Evolutionary conservation across 2,888 invertebrate genomes (phyloP), one percentile per base, ranked within the genome.

Genomic region (Labia minor): DNA sequence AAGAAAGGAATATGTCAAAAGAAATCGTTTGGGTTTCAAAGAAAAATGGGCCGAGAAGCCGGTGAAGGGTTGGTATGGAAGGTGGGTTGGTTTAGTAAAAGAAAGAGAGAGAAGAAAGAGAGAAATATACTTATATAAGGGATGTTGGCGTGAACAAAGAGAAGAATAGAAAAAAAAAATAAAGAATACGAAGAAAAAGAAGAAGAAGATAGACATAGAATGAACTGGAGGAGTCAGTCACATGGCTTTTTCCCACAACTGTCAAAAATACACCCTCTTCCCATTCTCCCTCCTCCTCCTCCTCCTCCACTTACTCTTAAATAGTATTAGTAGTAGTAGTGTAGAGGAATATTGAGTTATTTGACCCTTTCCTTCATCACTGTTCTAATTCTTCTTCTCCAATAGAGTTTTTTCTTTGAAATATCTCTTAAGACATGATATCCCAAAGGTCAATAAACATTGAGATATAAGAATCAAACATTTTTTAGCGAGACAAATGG

Each of bases 1-100:
- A 49, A n/a, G 16, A 49, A 49, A 49, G n/a, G 49, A 49, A 49
- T 49, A 49, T 49, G 49, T 49, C 49, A 49, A 49, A 49, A 49
- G 49, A 49, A 49, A 49, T 49, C 49, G 49, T 49, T 49, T 3
- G 14, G 16, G 49, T 49, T 26, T 49, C n/a, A 49, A 49, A 16
- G 49, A 49, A 16, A 49, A 49, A 49, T 49, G 33, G 49, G 16
- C 49, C 26, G 26, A 6, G 26, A 26, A 8, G 26, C 26, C 8
- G 26, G 26, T 26, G 26, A 26, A 6, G 26, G 26, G 26, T 26
- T 26, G 8, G 26, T 26, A 26, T 3, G 26, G 26, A 6, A 6
- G 3, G 26, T 6, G 26, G 26, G 26, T 26, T 26, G 26, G 8
- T n/a, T n/a, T n/a, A n/a, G n/a, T n/a, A n/a, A n/a, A n/a, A n/a